phyloP scores from a whole-genome alignment of 1,140 invertebrate species.

The Eumaeus atala region DNA sequence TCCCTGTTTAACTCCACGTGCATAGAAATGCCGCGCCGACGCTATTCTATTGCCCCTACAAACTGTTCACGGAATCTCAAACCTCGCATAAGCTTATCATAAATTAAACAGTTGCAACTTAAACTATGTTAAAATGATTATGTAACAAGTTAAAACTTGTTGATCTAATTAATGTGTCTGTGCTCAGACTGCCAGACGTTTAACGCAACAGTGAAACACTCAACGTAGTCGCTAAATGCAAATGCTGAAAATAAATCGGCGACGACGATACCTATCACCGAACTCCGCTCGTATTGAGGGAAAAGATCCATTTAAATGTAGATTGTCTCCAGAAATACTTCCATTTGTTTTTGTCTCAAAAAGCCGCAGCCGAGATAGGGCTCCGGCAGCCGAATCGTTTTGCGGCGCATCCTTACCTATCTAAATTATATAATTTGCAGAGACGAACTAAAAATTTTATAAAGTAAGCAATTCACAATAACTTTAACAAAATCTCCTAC shows the following conservation, averaged over 20 bases:
- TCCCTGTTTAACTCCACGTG: too few relatives aligned
- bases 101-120: neutral
- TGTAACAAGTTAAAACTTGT: slow-evolving; percentile 12
- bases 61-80: too few relatives aligned
- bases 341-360: slow-evolving; percentile 63
- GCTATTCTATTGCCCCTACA: too few relatives aligned
- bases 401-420: slow-evolving; percentile 22
- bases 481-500: neutral
- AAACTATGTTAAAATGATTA: slow-evolving; percentile 3
- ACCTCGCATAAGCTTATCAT: neutral
- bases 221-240: slow-evolving; percentile 22
- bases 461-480: neutral
- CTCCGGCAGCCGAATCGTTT: slow-evolving; percentile 36
- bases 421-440: slow-evolving; percentile 10
- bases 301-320: slow-evolving; percentile 42
- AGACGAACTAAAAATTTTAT: neutral
- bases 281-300: slow-evolving; percentile 33
- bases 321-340: slow-evolving; percentile 65
- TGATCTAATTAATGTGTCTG: slow-evolving; percentile 14
- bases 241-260: slow-evolving; percentile 46
- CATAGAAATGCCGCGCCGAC: too few relatives aligned
- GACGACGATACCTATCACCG: slow-evolving; percentile 44
- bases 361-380: slow-evolving; percentile 45
- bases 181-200: slow-evolving; percentile 8
- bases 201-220: slow-evolving; percentile 13